Evolutionary conservation across 2,113 vertebrate species (phyloP), one percentile per base, ranked within the genome.

Genomic region (Scatophagus argus): DNA sequence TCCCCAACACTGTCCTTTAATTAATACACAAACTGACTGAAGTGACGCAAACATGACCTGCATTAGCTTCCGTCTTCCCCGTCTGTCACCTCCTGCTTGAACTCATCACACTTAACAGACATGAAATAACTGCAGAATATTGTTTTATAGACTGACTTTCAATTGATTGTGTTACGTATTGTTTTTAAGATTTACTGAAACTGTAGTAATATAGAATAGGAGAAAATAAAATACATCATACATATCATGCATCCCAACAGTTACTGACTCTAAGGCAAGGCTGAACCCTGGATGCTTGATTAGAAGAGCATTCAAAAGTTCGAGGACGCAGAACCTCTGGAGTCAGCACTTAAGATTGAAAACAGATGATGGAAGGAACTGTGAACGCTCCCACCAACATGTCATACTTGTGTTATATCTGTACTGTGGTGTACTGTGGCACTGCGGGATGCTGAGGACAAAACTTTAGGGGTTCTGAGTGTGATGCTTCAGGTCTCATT

Each of bases 231-330:
- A 85, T 74, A 52, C 75, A 60, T 63, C 54, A 68, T 66, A 77
- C 21, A 21, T 66, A 29, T 69, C 49, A 60, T 61, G 73, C 69
- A 79, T 74, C 61, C 68, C 64, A 27, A 77, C 77, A 59, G 68
- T 58, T 21, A 56, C 76, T 70, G 58, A 69, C 29, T 43, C 87
- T 63, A 72, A 86, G 85, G 87, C 85, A 79, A 65, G 73, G 61
- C 49, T 67, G 66, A 66, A 72, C 59, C 36, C 32, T 12, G 49
- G 49, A 63, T 61, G 77, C 64, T 66, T 65, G 77, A 77, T 61
- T 31, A 51, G 36, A 47, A 19, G 60, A 74, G 66, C 52, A 14
- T 74, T 77, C 29, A 38, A 36, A 43, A 52, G 51, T 63, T 67
- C 46, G 39, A 56, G 69, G 62, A 66, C 11, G 43, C 36, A 36